A percentile compares a stretch with the other conserved stretches of the same genome.
phyloP scores from a whole-genome alignment of 2,888 invertebrate genomes.

The Drosophila seclusa region DNA sequence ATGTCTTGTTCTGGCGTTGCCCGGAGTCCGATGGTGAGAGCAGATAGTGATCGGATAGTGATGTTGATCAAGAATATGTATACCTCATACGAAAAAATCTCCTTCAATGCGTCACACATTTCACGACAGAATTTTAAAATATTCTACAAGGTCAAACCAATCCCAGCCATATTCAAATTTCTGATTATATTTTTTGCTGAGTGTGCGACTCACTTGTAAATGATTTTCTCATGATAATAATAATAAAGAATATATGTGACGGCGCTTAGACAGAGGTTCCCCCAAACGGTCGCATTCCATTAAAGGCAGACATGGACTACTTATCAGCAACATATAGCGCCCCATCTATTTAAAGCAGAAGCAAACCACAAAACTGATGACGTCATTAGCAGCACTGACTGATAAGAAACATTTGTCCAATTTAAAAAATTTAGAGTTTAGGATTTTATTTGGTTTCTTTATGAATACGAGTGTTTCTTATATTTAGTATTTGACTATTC shows the following conservation, averaged over 20 bases:
- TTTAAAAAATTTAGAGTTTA: neutral
- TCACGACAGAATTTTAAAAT: slow-evolving; percentile 41
- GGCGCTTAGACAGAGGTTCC: neutral
- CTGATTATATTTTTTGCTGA: neutral
- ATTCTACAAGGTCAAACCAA: neutral
- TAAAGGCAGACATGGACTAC: neutral
- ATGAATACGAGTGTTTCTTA: neutral
- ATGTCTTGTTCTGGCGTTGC: slow-evolving; percentile 58
- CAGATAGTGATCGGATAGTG: neutral
- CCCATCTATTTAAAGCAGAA: neutral
- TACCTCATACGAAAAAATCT: neutral
- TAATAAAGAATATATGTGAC: neutral
- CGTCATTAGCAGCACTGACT: neutral
- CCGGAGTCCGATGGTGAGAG: slow-evolving; percentile 71
- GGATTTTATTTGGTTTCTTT: neutral
- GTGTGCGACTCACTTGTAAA: slow-evolving; percentile 78
- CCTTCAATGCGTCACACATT: neutral
- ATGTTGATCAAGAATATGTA: neutral
- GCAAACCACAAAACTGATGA: neutral
- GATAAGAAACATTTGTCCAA: neutral
- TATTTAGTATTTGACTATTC: neutral
- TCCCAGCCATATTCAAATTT: neutral
- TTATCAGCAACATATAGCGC: neutral
- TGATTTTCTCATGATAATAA: slow-evolving; percentile 82
- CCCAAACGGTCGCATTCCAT: neutral